These are phyloP conservation scores for Eudemis profundana DNA, from an alignment of 2,888 invertebrate species.

Conservation along the genomic window DNA sequence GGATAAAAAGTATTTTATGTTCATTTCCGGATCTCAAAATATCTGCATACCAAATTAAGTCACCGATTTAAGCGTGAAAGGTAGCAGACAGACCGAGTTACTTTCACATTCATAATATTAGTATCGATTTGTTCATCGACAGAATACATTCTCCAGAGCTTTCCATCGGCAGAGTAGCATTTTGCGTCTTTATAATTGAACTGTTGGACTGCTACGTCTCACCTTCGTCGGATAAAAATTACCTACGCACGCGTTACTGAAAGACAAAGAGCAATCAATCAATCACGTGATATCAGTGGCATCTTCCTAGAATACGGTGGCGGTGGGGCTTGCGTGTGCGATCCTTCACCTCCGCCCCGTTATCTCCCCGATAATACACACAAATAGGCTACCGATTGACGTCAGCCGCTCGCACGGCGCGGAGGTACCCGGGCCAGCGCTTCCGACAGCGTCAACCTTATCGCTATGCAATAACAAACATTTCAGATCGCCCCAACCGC, in stretches of 20 bases:
- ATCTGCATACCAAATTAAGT: too few relatives aligned
- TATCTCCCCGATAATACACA: conserved; percentile 64
- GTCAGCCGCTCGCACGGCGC: conserved; percentile 64
- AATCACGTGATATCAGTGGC: conserved; percentile 51
- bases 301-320: conserved; percentile 65
- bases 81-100: too few relatives aligned
- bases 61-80: too few relatives aligned
- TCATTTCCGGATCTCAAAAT: too few relatives aligned
- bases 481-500: conserved; percentile 46
- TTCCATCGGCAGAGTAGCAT: background rate
- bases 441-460: conserved; percentile 50
- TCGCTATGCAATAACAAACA: conserved; percentile 50
- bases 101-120: too few relatives aligned
- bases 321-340: conserved; percentile 60
- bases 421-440: conserved; percentile 59
- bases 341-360: conserved; percentile 74
- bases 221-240: conserved; percentile 26
- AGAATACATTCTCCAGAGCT: background rate
- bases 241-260: conserved; percentile 45
- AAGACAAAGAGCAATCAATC: conserved; percentile 77
- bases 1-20: too few relatives aligned
- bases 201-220: conserved; percentile 9
- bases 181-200: background rate
- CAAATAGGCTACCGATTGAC: conserved; percentile 79
- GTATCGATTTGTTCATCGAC: background rate